Evolutionary conservation across 2,113 vertebrate species (phyloP).

Genomic region (Callocephalon fimbriatum): DNA sequence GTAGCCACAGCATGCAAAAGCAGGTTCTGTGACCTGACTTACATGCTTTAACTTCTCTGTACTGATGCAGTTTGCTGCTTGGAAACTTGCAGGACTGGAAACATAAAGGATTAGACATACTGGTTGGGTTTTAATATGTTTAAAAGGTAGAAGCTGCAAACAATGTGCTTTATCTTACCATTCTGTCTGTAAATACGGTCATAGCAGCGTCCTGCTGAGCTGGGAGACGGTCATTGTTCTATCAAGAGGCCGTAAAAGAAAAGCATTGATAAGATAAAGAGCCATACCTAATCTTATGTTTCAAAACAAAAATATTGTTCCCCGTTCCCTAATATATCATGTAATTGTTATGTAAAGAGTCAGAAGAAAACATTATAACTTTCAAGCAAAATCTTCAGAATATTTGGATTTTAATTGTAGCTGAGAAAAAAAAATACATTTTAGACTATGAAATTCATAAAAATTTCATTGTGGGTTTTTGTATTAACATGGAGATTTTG

Average conservation of each 20-base stretch:
- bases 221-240: not conserved
- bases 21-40: not conserved
- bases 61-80: not conserved
- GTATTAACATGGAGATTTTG: not conserved
- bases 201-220: not conserved
- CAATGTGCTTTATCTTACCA: not conserved
- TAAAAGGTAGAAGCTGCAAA: not conserved
- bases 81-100: not conserved
- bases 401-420: not conserved
- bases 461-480: not conserved
- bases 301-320: not conserved
- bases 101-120: not conserved
- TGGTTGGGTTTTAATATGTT: not conserved
- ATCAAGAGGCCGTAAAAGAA: not conserved
- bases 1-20: not conserved
- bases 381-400: not conserved
- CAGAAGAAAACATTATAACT: not conserved
- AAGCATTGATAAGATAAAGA: not conserved
- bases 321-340: not conserved
- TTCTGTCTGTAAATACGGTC: not conserved
- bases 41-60: not conserved
- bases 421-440: not conserved
- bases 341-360: not conserved
- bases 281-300: not conserved
- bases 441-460: not conserved